These are phyloP conservation scores for Micropoecilia bifurca DNA, from an alignment of 2,797 vertebrate genomes.

Conservation along the genomic window DNA sequence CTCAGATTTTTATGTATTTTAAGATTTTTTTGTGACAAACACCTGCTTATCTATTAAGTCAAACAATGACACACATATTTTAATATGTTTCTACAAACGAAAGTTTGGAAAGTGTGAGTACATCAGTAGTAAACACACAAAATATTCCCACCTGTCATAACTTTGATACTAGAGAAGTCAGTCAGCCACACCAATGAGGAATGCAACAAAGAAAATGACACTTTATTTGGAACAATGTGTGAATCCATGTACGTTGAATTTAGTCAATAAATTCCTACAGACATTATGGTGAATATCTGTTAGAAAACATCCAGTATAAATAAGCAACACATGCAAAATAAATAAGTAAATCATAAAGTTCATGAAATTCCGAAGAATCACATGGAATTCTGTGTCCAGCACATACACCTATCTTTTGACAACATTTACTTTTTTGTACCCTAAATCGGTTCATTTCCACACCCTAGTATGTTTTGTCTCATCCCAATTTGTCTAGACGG, in stretches of 20 bases:
- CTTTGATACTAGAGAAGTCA: background rate
- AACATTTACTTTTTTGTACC: background rate
- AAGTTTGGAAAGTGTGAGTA: background rate
- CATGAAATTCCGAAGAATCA: slow-evolving; percentile 28
- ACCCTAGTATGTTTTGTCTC: slow-evolving; percentile 2
- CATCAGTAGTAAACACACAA: background rate
- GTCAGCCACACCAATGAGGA: background rate
- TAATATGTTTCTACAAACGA: background rate
- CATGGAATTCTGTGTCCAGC: slow-evolving; percentile 62
- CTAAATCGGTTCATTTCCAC: background rate
- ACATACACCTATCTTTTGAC: slow-evolving; percentile 34
- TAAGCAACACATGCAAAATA: slow-evolving; percentile 9
- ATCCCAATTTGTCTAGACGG: background rate
- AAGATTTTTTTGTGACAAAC: background rate
- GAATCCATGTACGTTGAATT: background rate
- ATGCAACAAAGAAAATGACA: background rate
- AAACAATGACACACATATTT: background rate
- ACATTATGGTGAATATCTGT: background rate
- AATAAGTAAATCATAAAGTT: slow-evolving; percentile 8
- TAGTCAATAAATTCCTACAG: background rate
- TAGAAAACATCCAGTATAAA: background rate
- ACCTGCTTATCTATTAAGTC: background rate
- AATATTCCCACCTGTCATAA: background rate
- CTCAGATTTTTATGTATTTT: background rate
- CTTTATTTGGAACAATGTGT: slow-evolving; percentile 1